These are phyloP conservation scores for Macropodus opercularis DNA, from an alignment of 2,797 vertebrate genomes.

Conservation along the genomic window DNA sequence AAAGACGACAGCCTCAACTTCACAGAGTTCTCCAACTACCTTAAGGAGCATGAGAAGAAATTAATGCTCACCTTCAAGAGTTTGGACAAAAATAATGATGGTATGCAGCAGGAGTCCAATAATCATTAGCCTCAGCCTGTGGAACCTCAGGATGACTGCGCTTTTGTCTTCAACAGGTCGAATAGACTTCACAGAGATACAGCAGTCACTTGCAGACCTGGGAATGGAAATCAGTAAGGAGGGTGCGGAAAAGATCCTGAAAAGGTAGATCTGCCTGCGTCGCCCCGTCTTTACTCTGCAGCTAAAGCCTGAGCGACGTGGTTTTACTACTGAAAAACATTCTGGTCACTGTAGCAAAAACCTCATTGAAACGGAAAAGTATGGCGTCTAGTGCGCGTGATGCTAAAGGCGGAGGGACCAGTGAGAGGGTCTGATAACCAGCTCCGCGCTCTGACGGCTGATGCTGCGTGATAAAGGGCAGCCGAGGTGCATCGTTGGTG, in stretches of 20 bases:
- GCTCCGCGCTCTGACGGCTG: constrained; percentile 10
- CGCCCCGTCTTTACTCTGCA: neutral
- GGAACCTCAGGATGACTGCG: neutral
- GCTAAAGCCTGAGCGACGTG: neutral
- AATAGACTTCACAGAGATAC: constrained; percentile 90
- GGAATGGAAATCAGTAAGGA: constrained; percentile 87
- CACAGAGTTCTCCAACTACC: constrained; percentile 92
- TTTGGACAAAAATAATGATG: constrained; percentile 96
- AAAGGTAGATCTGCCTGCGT: constrained; percentile 80
- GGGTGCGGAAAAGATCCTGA: constrained; percentile 90
- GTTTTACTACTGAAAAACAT: too few relatives aligned
- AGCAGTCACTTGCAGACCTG: constrained; percentile 88
- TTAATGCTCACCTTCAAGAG: constrained; percentile 94
- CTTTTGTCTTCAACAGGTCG: constrained; percentile 76
- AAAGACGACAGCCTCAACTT: constrained; percentile 90
- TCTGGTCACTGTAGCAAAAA: neutral
- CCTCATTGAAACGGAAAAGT: neutral
- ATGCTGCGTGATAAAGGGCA: constrained; percentile 37
- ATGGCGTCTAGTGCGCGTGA: neutral
- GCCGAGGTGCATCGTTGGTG: neutral
- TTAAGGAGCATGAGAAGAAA: constrained; percentile 98
- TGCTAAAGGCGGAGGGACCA: constrained; percentile 34
- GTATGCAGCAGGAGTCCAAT: constrained; percentile 66
- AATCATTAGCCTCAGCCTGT: neutral
- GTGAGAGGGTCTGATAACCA: constrained; percentile 64